phyloP scores from a whole-genome alignment of 2,113 vertebrate genomes.

The Dascyllus trimaculatus region DNA sequence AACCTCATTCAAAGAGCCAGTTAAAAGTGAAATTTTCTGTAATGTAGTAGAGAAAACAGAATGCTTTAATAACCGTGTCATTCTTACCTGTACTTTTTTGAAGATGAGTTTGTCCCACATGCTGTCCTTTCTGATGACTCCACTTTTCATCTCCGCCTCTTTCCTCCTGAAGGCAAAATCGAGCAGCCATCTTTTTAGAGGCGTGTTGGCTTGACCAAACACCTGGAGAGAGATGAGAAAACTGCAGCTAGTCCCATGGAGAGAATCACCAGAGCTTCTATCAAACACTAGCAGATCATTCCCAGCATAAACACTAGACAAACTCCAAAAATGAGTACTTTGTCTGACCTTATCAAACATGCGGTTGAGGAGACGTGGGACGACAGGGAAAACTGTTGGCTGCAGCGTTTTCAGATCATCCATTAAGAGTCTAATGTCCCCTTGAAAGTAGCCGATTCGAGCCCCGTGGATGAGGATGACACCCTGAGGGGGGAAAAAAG shows the following conservation, averaged over 20 bases:
- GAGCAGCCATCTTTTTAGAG: conserved; percentile 93
- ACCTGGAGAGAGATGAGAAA: conserved; percentile 83
- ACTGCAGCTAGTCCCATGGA: neutral
- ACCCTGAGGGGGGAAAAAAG: conserved; percentile 77
- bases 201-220: conserved; percentile 93
- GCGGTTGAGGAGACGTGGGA: conserved; percentile 95
- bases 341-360: conserved; percentile 96
- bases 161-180: conserved; percentile 96
- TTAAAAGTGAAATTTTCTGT: no score
- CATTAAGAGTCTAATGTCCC: conserved; percentile 97
- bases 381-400: conserved; percentile 96
- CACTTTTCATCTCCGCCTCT: conserved; percentile 92
- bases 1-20: no score
- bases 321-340: neutral
- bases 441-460: conserved; percentile 97
- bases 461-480: conserved; percentile 92
- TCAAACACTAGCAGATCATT: neutral
- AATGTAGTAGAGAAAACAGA: no score
- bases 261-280: no score
- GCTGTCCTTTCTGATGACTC: conserved; percentile 93
- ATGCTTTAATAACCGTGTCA: neutral
- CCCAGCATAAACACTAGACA: neutral
- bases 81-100: conserved; percentile 93
- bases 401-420: conserved; percentile 94
- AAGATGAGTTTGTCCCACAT: conserved; percentile 98